Percentiles rank a stretch among this genome's conserved stretches.
phyloP scores from a whole-genome alignment of 1,140 invertebrate genomes.

The Doryteuthis pealeii region DNA sequence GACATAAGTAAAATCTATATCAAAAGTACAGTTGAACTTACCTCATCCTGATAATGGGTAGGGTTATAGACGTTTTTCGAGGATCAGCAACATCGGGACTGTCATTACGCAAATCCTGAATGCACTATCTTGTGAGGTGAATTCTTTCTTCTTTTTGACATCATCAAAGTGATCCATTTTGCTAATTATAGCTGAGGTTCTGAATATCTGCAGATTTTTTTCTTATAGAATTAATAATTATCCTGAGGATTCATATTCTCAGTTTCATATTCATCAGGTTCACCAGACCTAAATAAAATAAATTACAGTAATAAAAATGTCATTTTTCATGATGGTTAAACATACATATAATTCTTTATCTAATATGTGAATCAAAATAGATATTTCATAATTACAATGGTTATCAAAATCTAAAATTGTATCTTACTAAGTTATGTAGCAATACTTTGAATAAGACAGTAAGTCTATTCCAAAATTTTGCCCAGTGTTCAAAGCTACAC shows the following conservation, averaged over 20 bases:
- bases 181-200: constrained; percentile 76
- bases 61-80: constrained; percentile 48
- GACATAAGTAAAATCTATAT: no score
- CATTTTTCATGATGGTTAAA: background rate
- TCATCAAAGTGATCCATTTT: constrained; percentile 54
- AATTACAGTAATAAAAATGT: background rate
- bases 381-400: no score
- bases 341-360: background rate
- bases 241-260: constrained; percentile 82
- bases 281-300: constrained; percentile 8
- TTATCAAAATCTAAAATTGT: no score
- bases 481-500: no score
- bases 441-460: no score
- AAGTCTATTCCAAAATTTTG: no score
- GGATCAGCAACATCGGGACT: constrained; percentile 54
- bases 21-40: no score
- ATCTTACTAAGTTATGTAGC: no score
- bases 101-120: constrained; percentile 69
- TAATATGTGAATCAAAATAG: background rate
- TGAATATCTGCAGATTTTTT: constrained; percentile 92
- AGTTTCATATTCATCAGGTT: constrained; percentile 63
- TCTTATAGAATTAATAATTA: constrained; percentile 76
- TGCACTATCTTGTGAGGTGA: constrained; percentile 85
- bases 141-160: constrained; percentile 68
- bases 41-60: constrained; percentile 50